Evolutionary conservation across 2,797 vertebrate genomes (phyloP).

Genomic region (Euphonia xanthogaster): DNA sequence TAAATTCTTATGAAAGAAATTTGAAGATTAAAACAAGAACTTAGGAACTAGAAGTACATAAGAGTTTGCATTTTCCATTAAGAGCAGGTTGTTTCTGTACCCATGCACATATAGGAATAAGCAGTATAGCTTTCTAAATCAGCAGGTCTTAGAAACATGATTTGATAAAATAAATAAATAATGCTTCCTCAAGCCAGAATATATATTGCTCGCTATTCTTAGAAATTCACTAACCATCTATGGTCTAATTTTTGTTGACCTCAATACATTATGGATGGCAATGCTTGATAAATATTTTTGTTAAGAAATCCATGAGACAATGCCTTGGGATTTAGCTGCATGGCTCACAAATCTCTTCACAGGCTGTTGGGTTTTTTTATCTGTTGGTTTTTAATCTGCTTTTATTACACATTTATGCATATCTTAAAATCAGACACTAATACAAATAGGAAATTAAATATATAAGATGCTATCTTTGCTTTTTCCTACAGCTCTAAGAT

Average conservation of each 20-base stretch:
- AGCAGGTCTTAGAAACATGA: neutral
- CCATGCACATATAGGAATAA: neutral
- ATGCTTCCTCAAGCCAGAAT: neutral
- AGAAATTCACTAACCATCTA: neutral
- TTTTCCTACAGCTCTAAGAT: neutral
- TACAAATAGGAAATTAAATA: slow-evolving; percentile 4
- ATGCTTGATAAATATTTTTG: slow-evolving; percentile 9
- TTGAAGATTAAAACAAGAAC: neutral
- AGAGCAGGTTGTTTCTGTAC: neutral
- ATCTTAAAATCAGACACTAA: slow-evolving; percentile 13
- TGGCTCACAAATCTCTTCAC: neutral
- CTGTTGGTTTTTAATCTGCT: neutral
- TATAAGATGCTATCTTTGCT: neutral
- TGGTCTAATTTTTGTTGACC: slow-evolving; percentile 34
- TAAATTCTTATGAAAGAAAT: neutral
- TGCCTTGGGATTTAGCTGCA: neutral
- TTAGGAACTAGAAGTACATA: neutral
- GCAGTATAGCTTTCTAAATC: neutral
- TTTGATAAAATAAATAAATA: neutral
- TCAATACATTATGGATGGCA: slow-evolving; percentile 12
- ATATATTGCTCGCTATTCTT: neutral
- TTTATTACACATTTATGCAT: neutral
- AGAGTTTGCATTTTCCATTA: neutral
- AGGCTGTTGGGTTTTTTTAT: neutral
- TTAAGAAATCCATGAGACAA: neutral